phyloP scores from a whole-genome alignment of 30 jellyfish, hydroid and myxozoan genomes.

The Chironex yamaguchii region DNA sequence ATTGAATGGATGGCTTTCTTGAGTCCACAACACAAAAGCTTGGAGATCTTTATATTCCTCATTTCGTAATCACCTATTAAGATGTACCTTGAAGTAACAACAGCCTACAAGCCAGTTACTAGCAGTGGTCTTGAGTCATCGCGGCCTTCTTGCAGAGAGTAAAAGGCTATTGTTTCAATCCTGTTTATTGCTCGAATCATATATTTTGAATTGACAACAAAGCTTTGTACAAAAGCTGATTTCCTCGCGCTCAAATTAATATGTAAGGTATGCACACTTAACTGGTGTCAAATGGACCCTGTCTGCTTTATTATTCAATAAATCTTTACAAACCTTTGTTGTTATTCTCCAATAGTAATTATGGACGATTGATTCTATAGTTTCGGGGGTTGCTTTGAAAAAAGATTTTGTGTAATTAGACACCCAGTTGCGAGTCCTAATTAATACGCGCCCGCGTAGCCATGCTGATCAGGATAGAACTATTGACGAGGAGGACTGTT shows the following conservation, averaged over 20 bases:
- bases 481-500: not conserved
- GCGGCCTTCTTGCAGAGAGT: no score
- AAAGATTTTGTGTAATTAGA: conserved; percentile 68
- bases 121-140: no score
- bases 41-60: no score
- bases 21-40: not conserved
- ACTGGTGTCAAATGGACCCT: not conserved
- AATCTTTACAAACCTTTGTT: not conserved
- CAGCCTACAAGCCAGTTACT: no score
- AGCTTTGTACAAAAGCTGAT: not conserved
- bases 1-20: not conserved
- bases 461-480: not conserved
- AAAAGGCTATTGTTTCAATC: not conserved
- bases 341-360: not conserved
- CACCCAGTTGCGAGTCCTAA: conserved; percentile 86
- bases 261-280: not conserved
- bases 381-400: not conserved
- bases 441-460: conserved; percentile 92
- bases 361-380: not conserved
- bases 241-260: not conserved
- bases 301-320: not conserved
- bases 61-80: no score
- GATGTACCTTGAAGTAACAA: no score
- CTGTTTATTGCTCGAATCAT: not conserved
- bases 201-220: not conserved